Percentiles rank a stretch among this genome's conserved stretches.
Evolutionary conservation across 2,113 vertebrate genomes (phyloP).

Genomic region (Hypomesus transpacificus): DNA sequence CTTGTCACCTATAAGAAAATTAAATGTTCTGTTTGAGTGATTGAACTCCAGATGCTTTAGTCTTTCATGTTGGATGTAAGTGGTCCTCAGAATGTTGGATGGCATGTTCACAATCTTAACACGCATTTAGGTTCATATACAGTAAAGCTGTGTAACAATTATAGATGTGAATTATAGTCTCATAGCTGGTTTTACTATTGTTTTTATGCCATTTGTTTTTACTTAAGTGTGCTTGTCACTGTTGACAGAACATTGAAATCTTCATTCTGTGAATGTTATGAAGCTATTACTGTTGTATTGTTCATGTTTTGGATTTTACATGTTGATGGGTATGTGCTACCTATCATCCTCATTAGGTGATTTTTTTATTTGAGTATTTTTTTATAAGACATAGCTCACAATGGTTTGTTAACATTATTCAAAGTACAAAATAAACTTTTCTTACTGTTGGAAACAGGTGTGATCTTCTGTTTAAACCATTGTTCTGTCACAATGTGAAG

Average conservation of each 20-base stretch:
- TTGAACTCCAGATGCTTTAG: no score
- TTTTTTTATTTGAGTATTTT: conserved; percentile 9
- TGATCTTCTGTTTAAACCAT: not conserved
- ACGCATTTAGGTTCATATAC: no score
- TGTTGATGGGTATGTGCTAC: not conserved
- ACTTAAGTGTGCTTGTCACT: conserved; percentile 5
- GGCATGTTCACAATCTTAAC: no score
- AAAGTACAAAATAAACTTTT: not conserved
- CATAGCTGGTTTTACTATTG: not conserved
- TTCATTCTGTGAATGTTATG: conserved; percentile 79
- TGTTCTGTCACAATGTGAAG: not conserved
- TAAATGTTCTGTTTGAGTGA: no score
- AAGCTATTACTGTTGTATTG: conserved; percentile 28
- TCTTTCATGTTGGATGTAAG: no score
- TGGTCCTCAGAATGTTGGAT: no score
- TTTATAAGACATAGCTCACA: conserved; percentile 4
- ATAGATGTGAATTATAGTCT: not conserved
- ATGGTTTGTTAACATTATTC: not conserved
- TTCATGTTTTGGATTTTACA: conserved; percentile 15
- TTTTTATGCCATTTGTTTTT: conserved; percentile 4
- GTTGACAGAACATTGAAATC: conserved; percentile 38
- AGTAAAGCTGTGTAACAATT: no score
- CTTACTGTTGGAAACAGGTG: not conserved
- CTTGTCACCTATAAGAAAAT: no score
- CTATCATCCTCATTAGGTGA: not conserved